phyloP scores from a whole-genome alignment of 1,140 invertebrate species.

The Homarus americanus region DNA sequence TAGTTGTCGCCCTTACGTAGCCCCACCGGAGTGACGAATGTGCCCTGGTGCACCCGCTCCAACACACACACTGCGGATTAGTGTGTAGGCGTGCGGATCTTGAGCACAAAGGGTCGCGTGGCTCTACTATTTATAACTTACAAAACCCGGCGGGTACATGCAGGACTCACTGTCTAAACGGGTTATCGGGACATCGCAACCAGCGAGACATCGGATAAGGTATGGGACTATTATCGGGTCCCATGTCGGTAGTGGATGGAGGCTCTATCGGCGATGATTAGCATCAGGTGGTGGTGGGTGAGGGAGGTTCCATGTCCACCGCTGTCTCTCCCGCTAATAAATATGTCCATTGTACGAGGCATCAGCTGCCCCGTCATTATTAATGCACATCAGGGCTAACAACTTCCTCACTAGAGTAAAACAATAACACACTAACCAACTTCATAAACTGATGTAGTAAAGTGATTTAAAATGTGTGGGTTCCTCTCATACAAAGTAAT shows the following conservation, averaged over 20 bases:
- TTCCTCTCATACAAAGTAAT: too few species aligned
- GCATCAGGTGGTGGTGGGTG: constrained; percentile 1
- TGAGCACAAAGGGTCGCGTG: constrained; percentile 38
- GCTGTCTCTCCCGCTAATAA: not conserved
- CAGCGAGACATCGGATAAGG: not conserved
- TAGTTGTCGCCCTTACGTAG: constrained; percentile 14
- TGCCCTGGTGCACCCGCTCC: not conserved
- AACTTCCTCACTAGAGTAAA: too few species aligned
- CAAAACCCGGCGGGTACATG: constrained; percentile 17
- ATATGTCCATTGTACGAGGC: constrained; percentile 38
- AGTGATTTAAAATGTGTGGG: too few species aligned
- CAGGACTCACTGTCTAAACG: constrained; percentile 19
- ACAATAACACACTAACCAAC: too few species aligned
- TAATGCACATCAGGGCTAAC: not conserved
- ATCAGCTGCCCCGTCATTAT: constrained; percentile 21
- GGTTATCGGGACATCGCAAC: constrained; percentile 24
- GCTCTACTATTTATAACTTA: constrained; percentile 51
- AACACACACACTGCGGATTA: constrained; percentile 26
- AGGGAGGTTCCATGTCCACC: not conserved
- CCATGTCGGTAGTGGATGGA: constrained; percentile 24
- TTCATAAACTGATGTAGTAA: too few species aligned
- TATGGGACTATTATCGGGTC: not conserved
- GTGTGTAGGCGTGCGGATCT: constrained; percentile 51
- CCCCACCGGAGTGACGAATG: not conserved
- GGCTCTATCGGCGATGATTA: constrained; percentile 37